Conservation (phyloP, 2,888 invertebrate species). For the Eulithis prunata region DNA sequence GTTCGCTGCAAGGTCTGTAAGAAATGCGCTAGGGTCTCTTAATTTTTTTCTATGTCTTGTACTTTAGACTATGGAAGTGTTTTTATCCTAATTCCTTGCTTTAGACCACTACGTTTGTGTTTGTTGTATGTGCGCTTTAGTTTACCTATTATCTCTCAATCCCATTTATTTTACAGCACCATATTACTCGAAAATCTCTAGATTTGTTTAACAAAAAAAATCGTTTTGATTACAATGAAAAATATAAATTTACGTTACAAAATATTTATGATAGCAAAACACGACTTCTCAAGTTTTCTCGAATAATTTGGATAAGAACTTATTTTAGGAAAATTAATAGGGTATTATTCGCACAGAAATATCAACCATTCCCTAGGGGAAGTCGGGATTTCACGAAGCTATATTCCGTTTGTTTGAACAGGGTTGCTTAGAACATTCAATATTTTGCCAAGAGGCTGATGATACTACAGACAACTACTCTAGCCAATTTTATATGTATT, state of each 20-base stretch:
- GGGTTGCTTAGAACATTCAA: conserved; percentile 9
- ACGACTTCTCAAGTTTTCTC: conserved; percentile 11
- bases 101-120: no score
- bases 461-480: neutral
- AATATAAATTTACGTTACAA: neutral
- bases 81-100: no score
- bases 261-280: neutral
- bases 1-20: no score
- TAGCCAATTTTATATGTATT: neutral
- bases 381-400: conserved; percentile 12
- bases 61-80: no score
- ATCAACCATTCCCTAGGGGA: conserved; percentile 16
- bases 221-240: neutral
- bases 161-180: no score
- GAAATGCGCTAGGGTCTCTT: no score
- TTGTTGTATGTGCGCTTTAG: no score
- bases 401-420: conserved; percentile 19
- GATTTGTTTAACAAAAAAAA: neutral
- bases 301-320: conserved; percentile 9
- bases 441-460: conserved; percentile 1
- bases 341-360: conserved; percentile 23
- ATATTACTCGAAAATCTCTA: no score
- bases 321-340: conserved; percentile 5
- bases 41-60: no score
- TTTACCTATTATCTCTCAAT: no score